A percentile compares a stretch with the other conserved stretches of the same genome.
phyloP scores from a whole-genome alignment of 2,797 vertebrate species.

The Sebastes matsubarae region DNA sequence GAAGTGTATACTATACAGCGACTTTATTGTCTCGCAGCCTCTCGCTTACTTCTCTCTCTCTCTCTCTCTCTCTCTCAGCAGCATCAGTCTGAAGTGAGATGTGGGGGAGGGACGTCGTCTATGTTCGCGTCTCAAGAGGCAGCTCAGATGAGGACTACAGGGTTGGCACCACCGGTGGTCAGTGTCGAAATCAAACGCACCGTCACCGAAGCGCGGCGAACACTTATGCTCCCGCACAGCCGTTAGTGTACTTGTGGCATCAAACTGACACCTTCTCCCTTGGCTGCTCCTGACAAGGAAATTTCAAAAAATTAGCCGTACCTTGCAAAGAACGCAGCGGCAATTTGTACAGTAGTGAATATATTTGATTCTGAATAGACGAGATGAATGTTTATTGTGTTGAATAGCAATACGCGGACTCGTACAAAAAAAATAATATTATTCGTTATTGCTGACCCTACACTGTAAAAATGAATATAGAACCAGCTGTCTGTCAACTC shows the following conservation, averaged over 20 bases:
- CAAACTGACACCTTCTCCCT: slow-evolving; percentile 83
- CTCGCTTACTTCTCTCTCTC: slow-evolving; percentile 21
- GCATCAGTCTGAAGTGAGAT: slow-evolving; percentile 51
- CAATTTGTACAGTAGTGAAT: slow-evolving; percentile 79
- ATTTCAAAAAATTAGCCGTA: slow-evolving; percentile 75
- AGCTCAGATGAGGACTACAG: slow-evolving; percentile 70
- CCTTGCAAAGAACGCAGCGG: slow-evolving; percentile 63
- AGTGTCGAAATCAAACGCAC: slow-evolving; percentile 78
- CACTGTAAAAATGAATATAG: slow-evolving; percentile 44
- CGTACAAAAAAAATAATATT: slow-evolving; percentile 5
- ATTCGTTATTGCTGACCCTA: slow-evolving; percentile 44
- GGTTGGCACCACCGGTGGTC: slow-evolving; percentile 79
- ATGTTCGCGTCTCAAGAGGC: slow-evolving; percentile 68
- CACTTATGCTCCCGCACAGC: slow-evolving; percentile 78
- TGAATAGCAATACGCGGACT: background rate
- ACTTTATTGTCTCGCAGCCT: slow-evolving; percentile 68
- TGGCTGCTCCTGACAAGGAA: slow-evolving; percentile 82
- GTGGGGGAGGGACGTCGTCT: slow-evolving; percentile 56
- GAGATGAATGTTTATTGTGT: slow-evolving; percentile 57
- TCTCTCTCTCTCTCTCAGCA: slow-evolving; percentile 24
- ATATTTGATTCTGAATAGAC: slow-evolving; percentile 71
- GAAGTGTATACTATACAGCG: slow-evolving; percentile 52
- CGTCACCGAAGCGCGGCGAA: slow-evolving; percentile 78
- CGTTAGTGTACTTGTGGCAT: slow-evolving; percentile 75
- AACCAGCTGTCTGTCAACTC: slow-evolving; percentile 62